Percentiles rank a stretch among this genome's conserved stretches.
Evolutionary conservation across 2,888 invertebrate species (phyloP).

Genomic region (Acanthosepion lycidas): DNA sequence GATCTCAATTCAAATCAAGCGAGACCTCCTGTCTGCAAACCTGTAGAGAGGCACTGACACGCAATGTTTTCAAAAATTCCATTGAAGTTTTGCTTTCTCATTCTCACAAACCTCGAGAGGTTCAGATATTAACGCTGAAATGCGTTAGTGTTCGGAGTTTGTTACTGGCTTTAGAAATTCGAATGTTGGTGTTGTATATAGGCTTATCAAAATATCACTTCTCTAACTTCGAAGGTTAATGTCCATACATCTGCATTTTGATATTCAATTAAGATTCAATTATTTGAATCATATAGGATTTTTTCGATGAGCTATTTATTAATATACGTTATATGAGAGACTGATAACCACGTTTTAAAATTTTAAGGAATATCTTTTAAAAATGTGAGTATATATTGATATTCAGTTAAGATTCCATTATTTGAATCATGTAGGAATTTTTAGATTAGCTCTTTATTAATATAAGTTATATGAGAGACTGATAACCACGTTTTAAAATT

Average conservation of each 20-base stretch:
- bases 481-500: too few species aligned
- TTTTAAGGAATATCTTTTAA: too few species aligned
- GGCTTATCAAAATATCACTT: background rate
- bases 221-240: background rate
- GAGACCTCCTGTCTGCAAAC: background rate
- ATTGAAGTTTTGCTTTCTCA: background rate
- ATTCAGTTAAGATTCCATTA: too few species aligned
- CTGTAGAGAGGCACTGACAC: background rate
- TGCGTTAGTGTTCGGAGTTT: background rate
- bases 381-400: too few species aligned
- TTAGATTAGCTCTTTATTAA: too few species aligned
- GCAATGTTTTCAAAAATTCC: background rate
- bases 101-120: background rate
- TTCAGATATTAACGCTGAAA: background rate
- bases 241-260: background rate
- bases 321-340: too few species aligned
- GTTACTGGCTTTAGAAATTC: background rate
- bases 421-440: too few species aligned
- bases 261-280: too few species aligned
- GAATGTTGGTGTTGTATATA: background rate
- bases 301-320: too few species aligned
- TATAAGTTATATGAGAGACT: too few species aligned
- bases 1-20: background rate
- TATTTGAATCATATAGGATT: too few species aligned
- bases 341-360: too few species aligned